Evolutionary conservation across 1,140 invertebrate genomes (phyloP), one percentile per base, ranked within the genome.

Genomic region (Diploscapter pachys): DNA sequence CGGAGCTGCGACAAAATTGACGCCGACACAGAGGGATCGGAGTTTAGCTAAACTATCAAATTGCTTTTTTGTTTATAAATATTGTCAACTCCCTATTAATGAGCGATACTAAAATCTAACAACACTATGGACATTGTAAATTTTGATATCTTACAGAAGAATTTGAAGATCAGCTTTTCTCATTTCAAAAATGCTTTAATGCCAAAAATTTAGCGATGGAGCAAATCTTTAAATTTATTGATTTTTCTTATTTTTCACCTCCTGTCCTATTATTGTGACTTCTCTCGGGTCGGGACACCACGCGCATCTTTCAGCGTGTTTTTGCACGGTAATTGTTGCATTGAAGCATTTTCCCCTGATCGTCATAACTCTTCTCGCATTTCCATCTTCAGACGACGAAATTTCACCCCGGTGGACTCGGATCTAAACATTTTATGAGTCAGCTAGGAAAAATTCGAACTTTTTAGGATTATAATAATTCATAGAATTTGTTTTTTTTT

Each of bases 271-370:
- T 5, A 76, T 64, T 5, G 77, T 72, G 31, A 78, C 63, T 63
- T 77, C 73, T 52, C 65, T 61, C 48, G 79, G 79, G 51, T 80
- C 77, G 6, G 72, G 76, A 62, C 78, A 80, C 78, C 78, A 80
- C 9, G 78, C 74, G 49, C 78, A 80, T 9, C 73, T 62, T 63
- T 80, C 78, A 4, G 64, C 52, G 63, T 80, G 76, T 55, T 79
- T 80, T 51, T 79, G 72, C 2, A 80, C 72, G 3, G 69, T 68
- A 11, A 80, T 62, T 11, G 72, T 75, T 3, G 76, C 76, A 52
- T 80, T 80, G 55, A 80, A 80, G 52, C 78, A 80, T 9, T 72
- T 70, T 8, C 72, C 78, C 11, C 65, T 61, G 13, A 78, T 54
- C 31, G 31, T 31, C 31, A 31, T 31, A 31, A 31, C 31, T 31